Evolutionary conservation across 1,140 invertebrate genomes (phyloP), one percentile per base, ranked within the genome.

Genomic region (Tachypleus tridentatus): DNA sequence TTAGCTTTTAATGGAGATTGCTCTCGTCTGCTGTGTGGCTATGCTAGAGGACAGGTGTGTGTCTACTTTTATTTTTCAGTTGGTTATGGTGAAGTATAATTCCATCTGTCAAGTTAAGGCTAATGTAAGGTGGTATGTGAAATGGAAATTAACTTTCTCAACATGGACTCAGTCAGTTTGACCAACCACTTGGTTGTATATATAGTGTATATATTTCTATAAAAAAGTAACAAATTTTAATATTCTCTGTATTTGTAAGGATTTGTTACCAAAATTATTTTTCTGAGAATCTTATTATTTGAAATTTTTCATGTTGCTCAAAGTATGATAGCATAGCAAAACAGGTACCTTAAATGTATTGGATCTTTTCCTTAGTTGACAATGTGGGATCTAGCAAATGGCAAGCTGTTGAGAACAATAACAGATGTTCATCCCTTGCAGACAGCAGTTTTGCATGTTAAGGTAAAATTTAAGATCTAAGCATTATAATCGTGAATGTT

Each of bases 1-100:
- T 77, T 97, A 52, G 84, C 89, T 60, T 91, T 96, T 59, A 97
- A 94, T 79, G 80, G 85, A 57, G 91, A 96, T 70, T 88, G 88
- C 58, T 88, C 85, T 5, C 81, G 93, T 65, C 78, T 98, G 51
- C 76, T 98, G 5, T 88, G 86, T 70, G 94, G 92, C 66, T 88
- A 84, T 80, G 91, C 93, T 5, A 83, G 91, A 70, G 94, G 94
- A 56, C 84, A 90, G 69, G 77, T 79, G 57, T 62, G 57, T 68
- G 29, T 29, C 29, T 29, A 29, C 2, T 29, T 11, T 11, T 10
- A 56, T 10, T 10, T 10, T 56, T 11, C 10, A 56, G 11, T 10
- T 11, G 10, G 10, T 10, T 10, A 56, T 56, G 10, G 10, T 10
- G 54, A 56, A 56, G 11, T 10, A 10, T 11, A 56, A 56, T 11